Evolutionary conservation across 2,797 vertebrate genomes (phyloP).

Genomic region (Petrocephalus sullivani): DNA sequence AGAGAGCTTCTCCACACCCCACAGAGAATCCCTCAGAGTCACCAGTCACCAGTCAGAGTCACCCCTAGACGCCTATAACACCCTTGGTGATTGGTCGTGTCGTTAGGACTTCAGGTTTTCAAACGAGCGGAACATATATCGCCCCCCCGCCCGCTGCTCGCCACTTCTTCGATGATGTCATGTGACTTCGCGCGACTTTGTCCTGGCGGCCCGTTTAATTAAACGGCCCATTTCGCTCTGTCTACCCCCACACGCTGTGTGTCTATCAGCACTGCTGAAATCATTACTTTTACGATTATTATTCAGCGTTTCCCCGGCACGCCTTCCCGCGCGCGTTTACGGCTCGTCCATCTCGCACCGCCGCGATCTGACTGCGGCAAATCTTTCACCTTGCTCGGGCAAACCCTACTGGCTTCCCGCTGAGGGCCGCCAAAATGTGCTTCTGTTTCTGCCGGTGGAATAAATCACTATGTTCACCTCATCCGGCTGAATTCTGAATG

Average conservation of each 20-base stretch:
- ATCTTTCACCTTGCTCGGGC: background rate
- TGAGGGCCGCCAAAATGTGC: background rate
- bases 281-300: slow-evolving; percentile 10
- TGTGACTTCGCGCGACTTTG: background rate
- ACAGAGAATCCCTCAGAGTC: background rate
- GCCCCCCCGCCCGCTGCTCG: background rate
- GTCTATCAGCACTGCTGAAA: background rate
- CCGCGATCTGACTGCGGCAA: background rate
- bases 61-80: background rate
- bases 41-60: background rate
- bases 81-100: background rate
- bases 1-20: background rate
- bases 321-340: background rate
- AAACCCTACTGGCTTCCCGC: background rate
- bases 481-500: background rate
- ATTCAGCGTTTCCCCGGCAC: background rate
- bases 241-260: background rate
- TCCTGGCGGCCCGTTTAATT: background rate
- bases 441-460: background rate
- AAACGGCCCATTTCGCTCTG: slow-evolving; percentile 13
- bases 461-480: background rate
- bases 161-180: background rate
- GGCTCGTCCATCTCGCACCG: background rate
- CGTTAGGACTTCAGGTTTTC: background rate
- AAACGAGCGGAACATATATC: background rate